phyloP scores from a whole-genome alignment of 2,113 vertebrate species.

The Nesogale talazaci region DNA sequence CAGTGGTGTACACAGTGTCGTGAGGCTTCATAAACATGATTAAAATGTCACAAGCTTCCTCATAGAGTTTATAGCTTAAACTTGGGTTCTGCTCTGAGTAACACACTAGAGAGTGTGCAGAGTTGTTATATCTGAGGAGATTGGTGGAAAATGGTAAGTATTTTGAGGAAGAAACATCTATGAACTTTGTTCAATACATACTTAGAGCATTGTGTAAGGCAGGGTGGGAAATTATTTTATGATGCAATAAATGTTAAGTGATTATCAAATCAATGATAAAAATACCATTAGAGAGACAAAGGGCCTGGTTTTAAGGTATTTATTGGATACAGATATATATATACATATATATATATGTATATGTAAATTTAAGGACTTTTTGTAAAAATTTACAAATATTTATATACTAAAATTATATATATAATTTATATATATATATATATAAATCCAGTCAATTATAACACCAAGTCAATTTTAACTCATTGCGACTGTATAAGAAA shows the following conservation, averaged over 20 bases:
- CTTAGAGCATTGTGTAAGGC: not conserved
- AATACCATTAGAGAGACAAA: constrained; percentile 11
- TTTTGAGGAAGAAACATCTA: not conserved
- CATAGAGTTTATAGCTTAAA: constrained; percentile 50
- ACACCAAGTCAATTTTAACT: too few relatives aligned
- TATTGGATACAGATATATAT: not conserved
- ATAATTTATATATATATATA: too few relatives aligned
- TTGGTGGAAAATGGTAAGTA: not conserved
- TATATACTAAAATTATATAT: not conserved
- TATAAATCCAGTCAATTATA: too few relatives aligned
- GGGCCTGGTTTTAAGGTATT: not conserved
- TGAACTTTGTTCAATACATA: not conserved
- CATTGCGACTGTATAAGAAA: too few relatives aligned
- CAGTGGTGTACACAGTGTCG: not conserved
- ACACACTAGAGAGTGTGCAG: not conserved
- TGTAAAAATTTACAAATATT: not conserved
- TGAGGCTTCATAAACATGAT: constrained; percentile 51
- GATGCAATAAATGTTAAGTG: not conserved
- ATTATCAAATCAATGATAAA: not conserved
- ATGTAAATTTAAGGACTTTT: not conserved
- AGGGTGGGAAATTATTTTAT: not conserved
- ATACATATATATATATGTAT: not conserved
- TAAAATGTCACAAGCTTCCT: not conserved
- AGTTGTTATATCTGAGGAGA: not conserved
- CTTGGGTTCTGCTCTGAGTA: not conserved